Conservation (phyloP, 1,140 invertebrate species). For the Globodera rostochiensis region DNA sequence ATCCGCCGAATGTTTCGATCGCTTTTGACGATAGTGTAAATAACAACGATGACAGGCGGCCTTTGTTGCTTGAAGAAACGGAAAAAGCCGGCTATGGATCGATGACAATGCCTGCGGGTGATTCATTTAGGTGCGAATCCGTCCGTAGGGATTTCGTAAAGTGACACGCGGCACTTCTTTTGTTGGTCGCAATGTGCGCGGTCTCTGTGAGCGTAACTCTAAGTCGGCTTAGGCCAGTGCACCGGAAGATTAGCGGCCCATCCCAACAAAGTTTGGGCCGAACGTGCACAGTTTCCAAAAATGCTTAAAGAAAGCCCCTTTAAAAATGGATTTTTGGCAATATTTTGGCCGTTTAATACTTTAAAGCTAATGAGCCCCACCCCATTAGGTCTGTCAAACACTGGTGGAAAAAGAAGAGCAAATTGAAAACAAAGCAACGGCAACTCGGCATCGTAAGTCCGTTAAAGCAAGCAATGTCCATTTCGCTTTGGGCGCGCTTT, state of each 20-base stretch:
- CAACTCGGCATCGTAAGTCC: slow-evolving; percentile 20
- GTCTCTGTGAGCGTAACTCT: too few relatives aligned
- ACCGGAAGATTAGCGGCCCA: too few relatives aligned
- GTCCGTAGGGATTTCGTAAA: too few relatives aligned
- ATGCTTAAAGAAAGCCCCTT: too few relatives aligned
- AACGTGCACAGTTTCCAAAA: too few relatives aligned
- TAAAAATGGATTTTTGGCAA: too few relatives aligned
- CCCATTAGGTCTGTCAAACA: not conserved
- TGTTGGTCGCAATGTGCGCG: too few relatives aligned
- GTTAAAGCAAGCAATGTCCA: not conserved
- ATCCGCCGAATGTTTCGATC: not conserved
- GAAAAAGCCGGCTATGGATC: slow-evolving; percentile 18
- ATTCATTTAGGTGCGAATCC: slow-evolving; percentile 5
- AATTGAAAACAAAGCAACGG: not conserved
- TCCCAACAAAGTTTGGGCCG: too few relatives aligned
- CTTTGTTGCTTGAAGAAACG: slow-evolving; percentile 1
- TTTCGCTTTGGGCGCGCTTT: not conserved
- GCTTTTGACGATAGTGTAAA: not conserved
- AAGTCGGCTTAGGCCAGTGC: too few relatives aligned
- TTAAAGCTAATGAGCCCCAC: not conserved
- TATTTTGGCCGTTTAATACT: too few relatives aligned
- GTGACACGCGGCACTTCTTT: too few relatives aligned
- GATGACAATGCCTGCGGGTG: not conserved
- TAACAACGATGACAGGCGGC: slow-evolving; percentile 10
- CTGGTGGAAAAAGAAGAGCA: not conserved